A percentile compares a stretch with the other conserved stretches of the same genome.
phyloP scores from a whole-genome alignment of 1,140 invertebrate species.

The Ceratina australensis region DNA sequence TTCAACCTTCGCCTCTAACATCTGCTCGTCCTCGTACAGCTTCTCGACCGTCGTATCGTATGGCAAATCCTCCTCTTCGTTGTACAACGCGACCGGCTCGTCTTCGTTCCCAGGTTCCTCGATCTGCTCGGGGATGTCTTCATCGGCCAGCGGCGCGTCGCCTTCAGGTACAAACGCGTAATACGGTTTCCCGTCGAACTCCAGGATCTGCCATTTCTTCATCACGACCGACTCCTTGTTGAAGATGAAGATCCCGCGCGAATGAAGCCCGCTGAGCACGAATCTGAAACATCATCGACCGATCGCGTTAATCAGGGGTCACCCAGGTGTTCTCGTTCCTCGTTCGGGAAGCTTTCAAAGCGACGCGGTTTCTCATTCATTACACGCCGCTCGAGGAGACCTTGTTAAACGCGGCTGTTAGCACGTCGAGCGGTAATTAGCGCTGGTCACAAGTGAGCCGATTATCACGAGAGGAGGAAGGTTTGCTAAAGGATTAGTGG shows the following conservation, averaged over 20 bases:
- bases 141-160: constrained; percentile 64
- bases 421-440: background rate
- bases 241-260: constrained; percentile 75
- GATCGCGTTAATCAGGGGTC: constrained; percentile 31
- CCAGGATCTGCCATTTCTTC: constrained; percentile 78
- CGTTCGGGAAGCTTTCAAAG: constrained; percentile 6
- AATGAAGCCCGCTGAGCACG: constrained; percentile 55
- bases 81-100: constrained; percentile 29
- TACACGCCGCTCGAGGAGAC: background rate
- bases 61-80: constrained; percentile 15
- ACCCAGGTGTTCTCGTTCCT: background rate
- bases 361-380: background rate
- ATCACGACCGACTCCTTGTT: constrained; percentile 76
- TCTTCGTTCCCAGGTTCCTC: constrained; percentile 38
- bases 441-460: background rate
- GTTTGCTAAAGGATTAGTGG: constrained; percentile 13
- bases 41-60: constrained; percentile 54
- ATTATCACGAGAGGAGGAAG: background rate
- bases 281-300: constrained; percentile 72
- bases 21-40: constrained; percentile 74
- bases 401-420: constrained; percentile 12
- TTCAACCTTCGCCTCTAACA: constrained; percentile 72
- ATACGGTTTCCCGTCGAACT: constrained; percentile 77
- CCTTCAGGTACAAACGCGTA: constrained; percentile 77
- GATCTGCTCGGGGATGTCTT: constrained; percentile 66